Base-by-base conservation (phyloP, 2,888 invertebrate genomes). In the Tetranychus piercei region DNA sequence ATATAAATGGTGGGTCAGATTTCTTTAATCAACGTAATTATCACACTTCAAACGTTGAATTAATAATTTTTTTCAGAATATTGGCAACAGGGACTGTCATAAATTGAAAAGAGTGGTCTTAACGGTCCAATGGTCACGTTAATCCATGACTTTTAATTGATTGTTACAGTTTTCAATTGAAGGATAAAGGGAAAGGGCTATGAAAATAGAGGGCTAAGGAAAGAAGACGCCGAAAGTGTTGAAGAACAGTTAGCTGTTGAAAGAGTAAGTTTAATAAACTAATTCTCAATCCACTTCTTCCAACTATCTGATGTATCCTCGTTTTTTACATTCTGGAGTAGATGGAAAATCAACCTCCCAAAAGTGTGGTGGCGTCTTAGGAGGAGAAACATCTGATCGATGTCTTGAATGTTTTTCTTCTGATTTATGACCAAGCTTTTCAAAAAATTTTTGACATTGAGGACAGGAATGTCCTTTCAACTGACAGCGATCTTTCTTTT, bases 261-360 rank as follows among this genome's bases (percentile, higher is more conserved):
- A 55, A 55, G 55, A 55, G 55, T 7, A 15, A 15, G 15, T 15
- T 55, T 6, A 15, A 55, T 55, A 55, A 55, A 9, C 55, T 55
- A 15, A 15, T 15, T 15, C 9, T 15, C 55, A 55, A 55, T 55
- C 55, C 55, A 55, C 9, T 55, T 55, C 34, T 3, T 34, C 34
- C 34, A 55, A 55, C 55, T 55, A 55, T 15, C 55, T 55, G 55
- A 55, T 55, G 55, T 55, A 55, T 2, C 78, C 78, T 75, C 78
- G 74, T 43, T 71, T 73, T 71, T 76, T 77, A 20, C 77, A 76
- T 74, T 78, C 78, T 71, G 77, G 77, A 18, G 79, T 79, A n/a
- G 76, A 74, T 45, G 79, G 79, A 66, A 79, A 78, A 20, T 77
- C 77, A 9, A 77, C 65, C 67, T 78, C 78, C 79, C 79, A 79